Evolutionary conservation across 2,113 vertebrate genomes (phyloP), one percentile per base, ranked within the genome.

Genomic region (Myotis yumanensis): DNA sequence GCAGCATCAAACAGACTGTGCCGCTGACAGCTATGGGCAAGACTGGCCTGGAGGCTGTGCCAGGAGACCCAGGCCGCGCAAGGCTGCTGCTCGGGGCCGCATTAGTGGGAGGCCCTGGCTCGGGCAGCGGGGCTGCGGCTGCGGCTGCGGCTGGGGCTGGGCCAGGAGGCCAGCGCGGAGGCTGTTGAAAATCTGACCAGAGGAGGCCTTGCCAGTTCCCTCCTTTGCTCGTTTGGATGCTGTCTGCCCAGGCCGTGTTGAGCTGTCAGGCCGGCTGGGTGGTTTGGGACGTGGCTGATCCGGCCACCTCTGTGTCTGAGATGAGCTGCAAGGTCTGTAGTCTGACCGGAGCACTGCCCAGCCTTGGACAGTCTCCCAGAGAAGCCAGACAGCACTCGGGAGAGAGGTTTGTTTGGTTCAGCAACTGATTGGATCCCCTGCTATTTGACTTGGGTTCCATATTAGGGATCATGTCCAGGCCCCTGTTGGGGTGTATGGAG

Each of bases 11-110:
- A 79, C 90, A 46, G 77, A 30, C 94, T 96, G 73, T 25, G 76
- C 92, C 0, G 2, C 89, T 73, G 96, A 96, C 95, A 95, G 95
- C 97, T 92, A 89, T 79, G 71, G 75, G 95, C 80, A 72, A 73
- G 85, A 89, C 46, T 62, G 83, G 86, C 93, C 89, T 14, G 28
- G 17, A 82, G 18, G 11, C 32, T 1, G 73, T 52, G 90, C 96
- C 93, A 86, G 90, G 87, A 95, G 69, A 16, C 51, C 32, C 25
- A 4, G 82, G 94, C 86, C 15, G 0, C 0, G 15, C 2, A 10
- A 40, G 91, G 89, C 75, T 54, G 30, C 79, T n/a, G 86, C 82
- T 40, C 28, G 0, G 59, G 88, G 88, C 85, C 1, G 5, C 23
- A 0, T 62, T 40, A 28, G 59, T 4, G 12, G 4, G 46, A 64